phyloP scores from a whole-genome alignment of 2,888 invertebrate genomes.

The Chloromyia formosa region DNA sequence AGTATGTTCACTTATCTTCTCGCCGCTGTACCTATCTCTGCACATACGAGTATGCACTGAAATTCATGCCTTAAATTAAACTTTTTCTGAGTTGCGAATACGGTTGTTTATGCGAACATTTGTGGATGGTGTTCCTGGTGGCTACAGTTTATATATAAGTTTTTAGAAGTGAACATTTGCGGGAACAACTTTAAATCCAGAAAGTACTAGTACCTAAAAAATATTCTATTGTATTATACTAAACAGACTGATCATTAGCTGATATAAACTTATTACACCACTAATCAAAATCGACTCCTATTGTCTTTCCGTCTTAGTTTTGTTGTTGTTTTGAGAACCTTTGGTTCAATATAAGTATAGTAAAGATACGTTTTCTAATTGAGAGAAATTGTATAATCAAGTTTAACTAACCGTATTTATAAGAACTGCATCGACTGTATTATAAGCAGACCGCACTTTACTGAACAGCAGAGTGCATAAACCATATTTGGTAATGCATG shows the following conservation, averaged over 20 bases:
- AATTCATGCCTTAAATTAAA: constrained; percentile 43
- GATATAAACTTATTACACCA: no score
- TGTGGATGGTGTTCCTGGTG: constrained; percentile 15
- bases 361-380: no score
- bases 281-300: no score
- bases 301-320: no score
- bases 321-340: no score
- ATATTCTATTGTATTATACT: no score
- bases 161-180: constrained; percentile 1
- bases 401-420: not conserved
- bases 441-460: constrained; percentile 12
- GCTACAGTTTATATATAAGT: not conserved
- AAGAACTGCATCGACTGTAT: not conserved
- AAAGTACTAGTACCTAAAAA: no score
- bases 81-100: constrained; percentile 29
- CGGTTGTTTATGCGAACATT: constrained; percentile 36
- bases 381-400: no score
- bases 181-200: no score
- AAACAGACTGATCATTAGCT: no score
- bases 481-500: constrained; percentile 47
- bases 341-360: no score
- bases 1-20: constrained; percentile 28
- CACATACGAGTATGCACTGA: constrained; percentile 4
- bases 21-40: not conserved
- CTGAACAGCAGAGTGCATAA: constrained; percentile 33